Percentiles rank a stretch among this genome's conserved stretches.
Conservation (phyloP, 2,888 invertebrate genomes). For the Mayetiola destructor region DNA sequence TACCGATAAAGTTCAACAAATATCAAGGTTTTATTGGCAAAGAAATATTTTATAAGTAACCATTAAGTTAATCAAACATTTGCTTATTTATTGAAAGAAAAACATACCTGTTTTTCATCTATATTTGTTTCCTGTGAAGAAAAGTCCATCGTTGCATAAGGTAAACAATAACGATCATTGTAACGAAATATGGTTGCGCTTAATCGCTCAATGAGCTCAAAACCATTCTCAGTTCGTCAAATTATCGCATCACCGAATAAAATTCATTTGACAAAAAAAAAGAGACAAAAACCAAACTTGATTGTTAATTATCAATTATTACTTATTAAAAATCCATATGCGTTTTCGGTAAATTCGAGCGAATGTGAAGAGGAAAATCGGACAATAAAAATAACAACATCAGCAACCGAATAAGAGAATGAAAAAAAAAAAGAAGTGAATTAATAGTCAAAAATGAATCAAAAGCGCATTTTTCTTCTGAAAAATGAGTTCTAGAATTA, state of each 20-base stretch:
- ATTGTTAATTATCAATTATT: too few relatives aligned
- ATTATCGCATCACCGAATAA: not conserved
- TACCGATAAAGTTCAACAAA: too few relatives aligned
- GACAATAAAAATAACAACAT: not conserved
- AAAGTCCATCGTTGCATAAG: not conserved
- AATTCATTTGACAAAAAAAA: not conserved
- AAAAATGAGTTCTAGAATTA: too few relatives aligned
- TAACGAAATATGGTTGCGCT: not conserved
- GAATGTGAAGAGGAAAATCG: not conserved
- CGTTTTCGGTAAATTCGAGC: not conserved
- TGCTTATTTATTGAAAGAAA: not conserved
- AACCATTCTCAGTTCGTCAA: not conserved
- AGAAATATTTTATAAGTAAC: too few relatives aligned
- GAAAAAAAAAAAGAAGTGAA: too few relatives aligned
- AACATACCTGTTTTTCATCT: not conserved
- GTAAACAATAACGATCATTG: not conserved
- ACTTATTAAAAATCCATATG: not conserved
- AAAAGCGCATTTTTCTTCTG: too few relatives aligned
- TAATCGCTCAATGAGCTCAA: not conserved
- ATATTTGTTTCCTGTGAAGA: too few relatives aligned
- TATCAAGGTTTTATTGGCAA: too few relatives aligned
- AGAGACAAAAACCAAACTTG: not conserved
- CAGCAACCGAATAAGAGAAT: too few relatives aligned
- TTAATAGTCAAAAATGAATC: too few relatives aligned
- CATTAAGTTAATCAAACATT: too few relatives aligned